Evolutionary conservation across 2,113 vertebrate species (phyloP), one percentile per base, ranked within the genome.

Genomic region (Malurus cyaneus): DNA sequence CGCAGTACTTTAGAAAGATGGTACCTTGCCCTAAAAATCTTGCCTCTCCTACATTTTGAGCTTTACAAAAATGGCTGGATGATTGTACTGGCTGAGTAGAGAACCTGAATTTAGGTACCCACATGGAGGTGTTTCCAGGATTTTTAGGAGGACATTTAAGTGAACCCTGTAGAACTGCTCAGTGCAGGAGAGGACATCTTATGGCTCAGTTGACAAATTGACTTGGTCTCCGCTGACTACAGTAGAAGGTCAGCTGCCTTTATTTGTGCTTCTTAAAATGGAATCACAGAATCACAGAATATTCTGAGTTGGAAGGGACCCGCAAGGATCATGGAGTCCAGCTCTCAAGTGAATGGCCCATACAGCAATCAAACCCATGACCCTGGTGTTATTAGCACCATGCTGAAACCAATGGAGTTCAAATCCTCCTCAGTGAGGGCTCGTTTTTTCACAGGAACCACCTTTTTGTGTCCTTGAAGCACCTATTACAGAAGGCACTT

Each of bases 181-280:
- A 17, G 23, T 23, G 25, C 28, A 54, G n/a, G 13, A 25, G 29
- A 41, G 25, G 49, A 82, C 59, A 47, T 74, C 11, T 52, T 13
- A 14, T 0, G 0, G 11, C 9, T 71, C 26, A 6, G 9, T 31
- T 88, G 74, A 24, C 17, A 23, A 16, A 1, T 12, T 71, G 34
- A 44, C 49, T n/a, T 82, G 28, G 14, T n/a, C 16, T 85, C 29
- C 20, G 36, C 12, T 0, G 1, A 47, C 36, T 46, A 14, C 19
- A 31, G 6, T 0, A 34, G 41, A 36, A 80, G 17, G 17, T 79
- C 36, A 44, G 21, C 34, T 54, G 4, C 18, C 12, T 52, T 4
- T 34, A 28, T 49, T n/a, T 61, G 13, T 83, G 31, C 12, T 74
- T 66, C 36, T 47, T 80, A n/a, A 50, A 80, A 49, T 3, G 8